A percentile compares a stretch with the other conserved stretches of the same genome.
These are phyloP conservation scores for Sminthurides bifidus DNA, from an alignment of 1,140 invertebrate species.

Conservation along the genomic window DNA sequence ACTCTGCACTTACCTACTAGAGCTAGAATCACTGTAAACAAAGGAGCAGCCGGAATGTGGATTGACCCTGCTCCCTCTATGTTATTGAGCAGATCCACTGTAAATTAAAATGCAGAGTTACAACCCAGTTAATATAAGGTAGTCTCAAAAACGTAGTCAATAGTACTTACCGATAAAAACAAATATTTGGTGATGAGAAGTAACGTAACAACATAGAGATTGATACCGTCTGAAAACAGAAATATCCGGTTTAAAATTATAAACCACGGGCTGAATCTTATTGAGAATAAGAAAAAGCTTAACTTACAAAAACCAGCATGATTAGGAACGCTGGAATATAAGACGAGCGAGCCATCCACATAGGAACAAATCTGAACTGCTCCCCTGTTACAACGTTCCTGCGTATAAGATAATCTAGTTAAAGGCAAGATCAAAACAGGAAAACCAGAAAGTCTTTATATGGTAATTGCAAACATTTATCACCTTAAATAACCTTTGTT, in stretches of 20 bases:
- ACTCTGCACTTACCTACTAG: constrained; percentile 72
- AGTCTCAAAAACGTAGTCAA: background rate
- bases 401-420: constrained; percentile 32
- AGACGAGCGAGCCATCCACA: constrained; percentile 85
- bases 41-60: constrained; percentile 85
- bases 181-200: constrained; percentile 98
- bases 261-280: too few species aligned
- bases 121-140: too few species aligned
- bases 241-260: background rate
- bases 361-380: constrained; percentile 94
- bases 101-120: too few species aligned
- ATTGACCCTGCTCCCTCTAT: constrained; percentile 86
- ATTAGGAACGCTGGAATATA: constrained; percentile 65
- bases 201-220: constrained; percentile 95
- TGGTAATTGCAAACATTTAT: background rate
- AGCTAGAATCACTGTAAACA: constrained; percentile 92
- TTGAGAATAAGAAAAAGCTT: too few species aligned
- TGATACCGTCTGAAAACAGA: constrained; percentile 80
- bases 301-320: constrained; percentile 97
- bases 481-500: constrained; percentile 87
- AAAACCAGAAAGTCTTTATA: background rate
- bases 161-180: constrained; percentile 80
- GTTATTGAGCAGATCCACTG: constrained; percentile 94
- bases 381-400: constrained; percentile 97
- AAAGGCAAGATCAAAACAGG: background rate